Conservation (phyloP, 2,113 vertebrate species). For the Nanorana parkeri region DNA sequence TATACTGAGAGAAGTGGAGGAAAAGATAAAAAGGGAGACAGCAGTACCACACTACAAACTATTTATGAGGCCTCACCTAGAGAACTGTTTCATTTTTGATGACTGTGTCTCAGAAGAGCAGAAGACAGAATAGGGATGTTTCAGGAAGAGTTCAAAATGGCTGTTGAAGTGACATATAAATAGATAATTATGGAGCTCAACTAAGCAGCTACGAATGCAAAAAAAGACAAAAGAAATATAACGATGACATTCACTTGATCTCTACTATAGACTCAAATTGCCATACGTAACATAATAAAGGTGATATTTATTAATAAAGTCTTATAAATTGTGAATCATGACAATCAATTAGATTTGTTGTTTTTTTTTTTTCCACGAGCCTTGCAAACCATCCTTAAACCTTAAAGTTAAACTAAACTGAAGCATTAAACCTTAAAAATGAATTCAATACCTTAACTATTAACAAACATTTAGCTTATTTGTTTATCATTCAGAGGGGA, state of each 20-base stretch:
- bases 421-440: too few relatives aligned
- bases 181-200: conserved; percentile 13
- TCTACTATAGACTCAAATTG: neutral
- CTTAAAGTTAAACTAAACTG: too few relatives aligned
- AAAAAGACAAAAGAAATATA: neutral
- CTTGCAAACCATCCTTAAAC: too few relatives aligned
- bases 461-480: too few relatives aligned
- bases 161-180: conserved; percentile 39
- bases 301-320: too few relatives aligned
- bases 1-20: conserved; percentile 35
- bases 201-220: conserved; percentile 15
- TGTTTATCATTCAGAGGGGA: too few relatives aligned
- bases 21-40: conserved; percentile 25
- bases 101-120: conserved; percentile 9
- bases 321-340: too few relatives aligned
- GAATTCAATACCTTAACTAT: too few relatives aligned
- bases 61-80: conserved; percentile 47
- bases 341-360: too few relatives aligned
- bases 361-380: too few relatives aligned
- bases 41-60: conserved; percentile 28
- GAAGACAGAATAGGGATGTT: conserved; percentile 18
- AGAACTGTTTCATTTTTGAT: conserved; percentile 32
- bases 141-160: conserved; percentile 34
- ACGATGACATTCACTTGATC: conserved; percentile 36
- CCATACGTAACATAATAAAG: neutral